phyloP scores from a whole-genome alignment of 2,888 invertebrate species.

The Stenurella melanura region DNA sequence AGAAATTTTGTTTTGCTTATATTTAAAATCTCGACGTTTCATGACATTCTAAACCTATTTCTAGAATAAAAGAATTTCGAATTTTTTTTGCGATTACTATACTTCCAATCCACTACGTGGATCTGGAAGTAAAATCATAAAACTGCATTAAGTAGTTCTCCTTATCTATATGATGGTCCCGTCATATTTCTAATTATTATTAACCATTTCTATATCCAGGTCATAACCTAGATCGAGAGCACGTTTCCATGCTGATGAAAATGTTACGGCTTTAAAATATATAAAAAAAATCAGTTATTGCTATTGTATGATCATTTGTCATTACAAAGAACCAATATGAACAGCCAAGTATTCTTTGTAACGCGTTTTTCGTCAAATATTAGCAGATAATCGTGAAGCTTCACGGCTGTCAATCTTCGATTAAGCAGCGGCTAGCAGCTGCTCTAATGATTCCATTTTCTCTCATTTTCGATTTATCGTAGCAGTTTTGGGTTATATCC shows the following conservation, averaged over 20 bases:
- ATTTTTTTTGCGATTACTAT: too few species aligned
- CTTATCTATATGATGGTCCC: too few species aligned
- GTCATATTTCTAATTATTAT: too few species aligned
- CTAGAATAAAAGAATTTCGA: too few species aligned
- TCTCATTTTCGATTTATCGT: conserved; percentile 40
- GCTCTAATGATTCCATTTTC: conserved; percentile 61
- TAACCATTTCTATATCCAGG: too few species aligned
- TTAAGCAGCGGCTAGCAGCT: conserved; percentile 61
- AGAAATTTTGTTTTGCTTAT: too few species aligned
- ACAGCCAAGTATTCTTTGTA: conserved; percentile 16
- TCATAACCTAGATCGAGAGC: too few species aligned
- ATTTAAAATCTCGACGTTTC: too few species aligned
- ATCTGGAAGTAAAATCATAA: too few species aligned
- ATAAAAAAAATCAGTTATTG: conserved; percentile 28
- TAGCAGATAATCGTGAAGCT: conserved; percentile 64
- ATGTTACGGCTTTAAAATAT: conserved; percentile 4
- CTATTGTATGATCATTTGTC: conserved; percentile 29
- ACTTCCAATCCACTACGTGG: too few species aligned
- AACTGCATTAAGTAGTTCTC: too few species aligned
- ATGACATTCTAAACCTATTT: too few species aligned
- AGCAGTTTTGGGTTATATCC: conserved; percentile 36
- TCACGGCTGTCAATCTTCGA: conserved; percentile 66
- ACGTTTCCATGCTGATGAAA: background rate
- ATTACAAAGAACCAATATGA: conserved; percentile 17
- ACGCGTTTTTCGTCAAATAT: conserved; percentile 56